Evolutionary conservation across 1,140 invertebrate species (phyloP).

Genomic region (Leptopilina clavipes): DNA sequence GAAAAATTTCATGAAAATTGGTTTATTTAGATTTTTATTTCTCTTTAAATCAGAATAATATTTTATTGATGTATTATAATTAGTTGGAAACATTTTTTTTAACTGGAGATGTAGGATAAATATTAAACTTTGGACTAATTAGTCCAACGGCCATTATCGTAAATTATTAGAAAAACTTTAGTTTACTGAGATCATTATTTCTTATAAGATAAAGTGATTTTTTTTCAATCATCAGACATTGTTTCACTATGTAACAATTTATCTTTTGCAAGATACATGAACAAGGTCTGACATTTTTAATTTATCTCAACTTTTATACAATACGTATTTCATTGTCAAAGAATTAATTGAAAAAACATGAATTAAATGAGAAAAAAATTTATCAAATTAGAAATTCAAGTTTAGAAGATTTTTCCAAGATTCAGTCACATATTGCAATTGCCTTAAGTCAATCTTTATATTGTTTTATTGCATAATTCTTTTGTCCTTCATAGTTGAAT

Average conservation of each 20-base stretch:
- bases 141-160: too few species aligned
- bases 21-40: too few species aligned
- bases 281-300: neutral
- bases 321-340: neutral
- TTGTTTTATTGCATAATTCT: constrained; percentile 14
- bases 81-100: too few species aligned
- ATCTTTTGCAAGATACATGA: neutral
- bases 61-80: too few species aligned
- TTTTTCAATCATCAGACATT: neutral
- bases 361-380: neutral
- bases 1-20: too few species aligned
- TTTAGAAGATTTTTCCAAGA: neutral
- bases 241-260: neutral
- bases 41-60: too few species aligned
- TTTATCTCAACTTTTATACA: neutral
- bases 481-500: constrained; percentile 31
- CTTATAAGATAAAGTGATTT: neutral
- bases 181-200: neutral
- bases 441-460: neutral
- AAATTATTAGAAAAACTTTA: neutral
- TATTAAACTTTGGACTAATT: too few species aligned
- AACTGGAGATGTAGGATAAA: too few species aligned
- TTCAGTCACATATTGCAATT: neutral
- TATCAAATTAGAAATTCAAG: constrained; percentile 4
- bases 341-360: neutral